A percentile compares a stretch with the other conserved stretches of the same genome.
These are phyloP conservation scores for Loxodonta africana DNA, from an alignment of 2,113 vertebrate species.

Conservation along the genomic window DNA sequence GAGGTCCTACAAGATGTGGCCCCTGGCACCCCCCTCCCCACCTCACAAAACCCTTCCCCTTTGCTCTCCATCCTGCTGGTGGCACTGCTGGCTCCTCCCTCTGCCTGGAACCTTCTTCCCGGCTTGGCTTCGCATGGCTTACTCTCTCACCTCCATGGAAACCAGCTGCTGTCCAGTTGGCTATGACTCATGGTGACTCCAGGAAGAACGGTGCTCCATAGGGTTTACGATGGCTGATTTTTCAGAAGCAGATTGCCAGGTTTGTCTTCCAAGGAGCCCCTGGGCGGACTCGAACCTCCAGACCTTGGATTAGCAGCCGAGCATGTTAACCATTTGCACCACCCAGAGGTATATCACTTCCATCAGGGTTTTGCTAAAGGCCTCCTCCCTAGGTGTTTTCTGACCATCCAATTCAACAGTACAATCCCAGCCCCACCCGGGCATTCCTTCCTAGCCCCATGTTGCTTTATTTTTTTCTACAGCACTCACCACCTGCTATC, in stretches of 20 bases:
- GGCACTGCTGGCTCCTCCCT: neutral
- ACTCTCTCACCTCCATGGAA: neutral
- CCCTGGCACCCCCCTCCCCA: neutral
- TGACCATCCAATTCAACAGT: accelerated
- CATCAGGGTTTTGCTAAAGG: neutral
- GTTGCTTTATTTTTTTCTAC: no score
- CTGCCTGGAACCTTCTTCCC: neutral
- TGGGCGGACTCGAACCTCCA: no score
- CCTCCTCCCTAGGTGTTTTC: neutral
- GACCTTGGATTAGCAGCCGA: no score
- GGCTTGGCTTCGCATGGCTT: neutral
- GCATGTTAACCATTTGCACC: no score
- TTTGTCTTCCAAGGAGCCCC: neutral
- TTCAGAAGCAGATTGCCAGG: neutral
- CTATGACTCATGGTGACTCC: neutral
- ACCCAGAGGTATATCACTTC: no score
- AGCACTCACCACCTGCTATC: neutral
- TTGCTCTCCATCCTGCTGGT: accelerated
- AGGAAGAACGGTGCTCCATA: neutral
- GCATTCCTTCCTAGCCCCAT: accelerated
- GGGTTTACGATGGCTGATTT: neutral
- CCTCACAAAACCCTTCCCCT: neutral
- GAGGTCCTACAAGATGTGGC: neutral
- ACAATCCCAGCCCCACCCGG: no score
- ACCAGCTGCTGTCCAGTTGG: neutral